These are phyloP conservation scores for Ethmia dodecea DNA, from an alignment of 2,888 invertebrate species.

Conservation along the genomic window DNA sequence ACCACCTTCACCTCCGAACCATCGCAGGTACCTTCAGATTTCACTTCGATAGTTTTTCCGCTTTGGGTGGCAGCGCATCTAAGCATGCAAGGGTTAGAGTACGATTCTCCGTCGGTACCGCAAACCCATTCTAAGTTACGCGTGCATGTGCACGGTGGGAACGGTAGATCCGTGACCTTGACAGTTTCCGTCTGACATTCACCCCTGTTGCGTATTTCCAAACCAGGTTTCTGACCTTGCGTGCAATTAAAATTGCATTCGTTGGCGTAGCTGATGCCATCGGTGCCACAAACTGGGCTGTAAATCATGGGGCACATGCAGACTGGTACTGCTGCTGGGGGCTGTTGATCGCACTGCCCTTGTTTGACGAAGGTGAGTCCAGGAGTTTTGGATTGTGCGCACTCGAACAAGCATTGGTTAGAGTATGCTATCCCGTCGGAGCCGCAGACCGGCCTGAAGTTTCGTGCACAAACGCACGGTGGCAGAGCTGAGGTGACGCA, in stretches of 20 bases:
- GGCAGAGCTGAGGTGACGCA: slow-evolving; percentile 27
- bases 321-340: neutral
- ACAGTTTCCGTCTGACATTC: slow-evolving; percentile 15
- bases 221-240: neutral
- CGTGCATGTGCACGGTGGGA: slow-evolving; percentile 24
- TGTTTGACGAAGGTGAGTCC: slow-evolving; percentile 11
- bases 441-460: slow-evolving; percentile 79
- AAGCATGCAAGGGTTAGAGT: slow-evolving; percentile 31
- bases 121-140: slow-evolving; percentile 29
- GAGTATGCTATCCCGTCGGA: slow-evolving; percentile 84
- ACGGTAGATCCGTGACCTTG: slow-evolving; percentile 12
- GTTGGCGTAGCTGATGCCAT: slow-evolving; percentile 31
- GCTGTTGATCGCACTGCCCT: neutral
- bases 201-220: slow-evolving; percentile 11
- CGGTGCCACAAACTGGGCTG: slow-evolving; percentile 26
- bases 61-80: slow-evolving; percentile 21
- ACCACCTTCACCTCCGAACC: neutral
- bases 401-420: slow-evolving; percentile 80
- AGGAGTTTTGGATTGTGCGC: slow-evolving; percentile 32
- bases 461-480: slow-evolving; percentile 39
- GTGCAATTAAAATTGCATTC: slow-evolving; percentile 32
- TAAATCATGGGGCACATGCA: slow-evolving; percentile 23
- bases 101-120: slow-evolving; percentile 34
- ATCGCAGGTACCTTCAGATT: slow-evolving; percentile 1
- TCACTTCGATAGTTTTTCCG: neutral